Percentiles rank a stretch among this genome's conserved stretches.
These are phyloP conservation scores for Parascotia fuliginaria DNA, from an alignment of 2,888 invertebrate genomes.

Conservation along the genomic window DNA sequence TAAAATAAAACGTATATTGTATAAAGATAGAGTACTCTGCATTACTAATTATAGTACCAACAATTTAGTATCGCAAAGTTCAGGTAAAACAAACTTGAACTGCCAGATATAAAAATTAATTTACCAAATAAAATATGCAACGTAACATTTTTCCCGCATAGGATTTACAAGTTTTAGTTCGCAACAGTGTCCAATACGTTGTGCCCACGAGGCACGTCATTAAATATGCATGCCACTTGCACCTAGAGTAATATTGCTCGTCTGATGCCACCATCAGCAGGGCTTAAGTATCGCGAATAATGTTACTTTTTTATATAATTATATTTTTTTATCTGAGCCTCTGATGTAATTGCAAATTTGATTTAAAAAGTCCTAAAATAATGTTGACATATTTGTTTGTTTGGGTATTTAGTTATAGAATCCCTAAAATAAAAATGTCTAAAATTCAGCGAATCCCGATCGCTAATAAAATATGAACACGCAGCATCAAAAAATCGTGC, in stretches of 20 bases:
- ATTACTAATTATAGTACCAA: too few relatives aligned
- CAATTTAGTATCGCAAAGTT: too few relatives aligned
- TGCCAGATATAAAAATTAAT: neutral
- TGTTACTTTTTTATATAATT: slow-evolving; percentile 8
- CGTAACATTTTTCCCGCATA: slow-evolving; percentile 4
- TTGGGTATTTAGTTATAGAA: too few relatives aligned
- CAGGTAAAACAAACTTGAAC: neutral
- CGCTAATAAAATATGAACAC: neutral
- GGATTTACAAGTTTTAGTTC: slow-evolving; percentile 16
- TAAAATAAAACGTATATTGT: too few relatives aligned
- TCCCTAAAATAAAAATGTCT: neutral
- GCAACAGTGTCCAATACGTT: slow-evolving; percentile 22
- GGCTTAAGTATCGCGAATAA: slow-evolving; percentile 30
- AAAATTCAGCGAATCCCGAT: neutral
- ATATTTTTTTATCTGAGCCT: too few relatives aligned
- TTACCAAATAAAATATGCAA: slow-evolving; percentile 3
- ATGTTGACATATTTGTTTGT: too few relatives aligned
- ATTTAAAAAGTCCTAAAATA: too few relatives aligned
- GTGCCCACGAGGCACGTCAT: slow-evolving; percentile 30
- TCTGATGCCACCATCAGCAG: slow-evolving; percentile 33
- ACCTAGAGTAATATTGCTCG: slow-evolving; percentile 39
- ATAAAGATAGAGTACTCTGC: too few relatives aligned
- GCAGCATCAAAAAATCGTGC: neutral
- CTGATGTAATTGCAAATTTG: too few relatives aligned
- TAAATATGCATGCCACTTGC: slow-evolving; percentile 51